Evolutionary conservation across 92 coral and sea anemone genomes (phyloP).

Genomic region (Zoanthus solanderi): DNA sequence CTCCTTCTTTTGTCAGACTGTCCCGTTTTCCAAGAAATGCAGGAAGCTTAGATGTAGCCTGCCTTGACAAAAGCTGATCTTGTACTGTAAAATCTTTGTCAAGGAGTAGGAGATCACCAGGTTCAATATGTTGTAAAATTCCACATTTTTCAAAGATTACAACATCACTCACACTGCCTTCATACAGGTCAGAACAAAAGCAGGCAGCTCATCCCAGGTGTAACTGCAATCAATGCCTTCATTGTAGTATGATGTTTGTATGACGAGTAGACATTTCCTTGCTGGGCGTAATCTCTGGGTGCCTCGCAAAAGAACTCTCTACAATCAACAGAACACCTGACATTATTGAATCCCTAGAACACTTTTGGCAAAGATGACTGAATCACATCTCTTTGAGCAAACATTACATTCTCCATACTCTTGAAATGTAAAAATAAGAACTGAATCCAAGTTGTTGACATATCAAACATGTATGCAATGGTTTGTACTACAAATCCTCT

Average conservation of each 20-base stretch:
- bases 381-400: neutral
- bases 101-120: too few relatives aligned
- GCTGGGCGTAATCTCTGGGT: neutral
- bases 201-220: neutral
- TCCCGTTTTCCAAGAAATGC: too few relatives aligned
- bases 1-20: too few relatives aligned
- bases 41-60: too few relatives aligned
- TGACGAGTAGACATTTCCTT: neutral
- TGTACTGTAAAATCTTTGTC: too few relatives aligned
- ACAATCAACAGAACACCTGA: neutral
- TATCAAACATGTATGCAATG: neutral
- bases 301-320: neutral
- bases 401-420: neutral
- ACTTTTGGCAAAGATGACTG: neutral
- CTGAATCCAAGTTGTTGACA: neutral
- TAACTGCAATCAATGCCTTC: neutral
- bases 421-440: neutral
- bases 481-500: neutral
- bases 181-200: too few relatives aligned
- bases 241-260: neutral
- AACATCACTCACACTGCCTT: too few relatives aligned
- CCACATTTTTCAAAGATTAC: too few relatives aligned
- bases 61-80: too few relatives aligned
- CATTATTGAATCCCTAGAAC: neutral
- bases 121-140: too few relatives aligned